Base-by-base conservation (phyloP, 2,888 invertebrate species). In the Gastracanthus pulcherrimus region DNA sequence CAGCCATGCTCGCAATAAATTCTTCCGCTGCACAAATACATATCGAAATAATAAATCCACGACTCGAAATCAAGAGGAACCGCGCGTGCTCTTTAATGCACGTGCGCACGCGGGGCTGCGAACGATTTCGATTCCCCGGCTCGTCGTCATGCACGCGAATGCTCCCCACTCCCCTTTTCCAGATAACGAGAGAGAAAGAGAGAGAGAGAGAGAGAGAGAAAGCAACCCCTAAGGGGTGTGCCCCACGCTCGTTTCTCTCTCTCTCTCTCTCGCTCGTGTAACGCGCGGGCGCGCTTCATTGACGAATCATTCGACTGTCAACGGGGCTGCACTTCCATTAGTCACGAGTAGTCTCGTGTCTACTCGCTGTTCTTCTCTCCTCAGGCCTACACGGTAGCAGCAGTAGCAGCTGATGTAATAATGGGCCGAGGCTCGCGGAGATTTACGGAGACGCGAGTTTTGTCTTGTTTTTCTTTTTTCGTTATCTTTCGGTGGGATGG, bases 131-230 rank as follows among this genome's bases (percentile, higher is more conserved):
- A 76, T 76, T 67, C 58, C 31, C 23, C n/a, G 5, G 11, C 31
- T 69, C 31, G 48, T 31, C 26, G 58, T 45, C 45, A n/a, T 26
- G 45, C 60, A 76, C 67, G 67, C 67, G n/a, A 76, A 45, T 23
- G 36, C 62, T n/a, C 55, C 11, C 55, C 9, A 2, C 9, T 2
- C 16, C 48, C 45, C 51, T 5, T 9, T 2, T 16, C 66, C 26
- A 41, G 69, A 51, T 51, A 51, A 34, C 51, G 26, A 19, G 51
- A 48, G 48, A 29, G 13, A 67, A 41, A 23, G 29, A 67, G 29
- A 13, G 76, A 76, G 78, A 80, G 51, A 51, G 60, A 64, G 64
- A 84, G 77, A 80, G 51, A 51, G 60, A 64, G 64, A 84, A 76
- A 75, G 13, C 34, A 34, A 64, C 82, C 80, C 45, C 60, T 16